These are phyloP conservation scores for Corvus hawaiiensis DNA, from an alignment of 2,113 vertebrate species.

Conservation along the genomic window DNA sequence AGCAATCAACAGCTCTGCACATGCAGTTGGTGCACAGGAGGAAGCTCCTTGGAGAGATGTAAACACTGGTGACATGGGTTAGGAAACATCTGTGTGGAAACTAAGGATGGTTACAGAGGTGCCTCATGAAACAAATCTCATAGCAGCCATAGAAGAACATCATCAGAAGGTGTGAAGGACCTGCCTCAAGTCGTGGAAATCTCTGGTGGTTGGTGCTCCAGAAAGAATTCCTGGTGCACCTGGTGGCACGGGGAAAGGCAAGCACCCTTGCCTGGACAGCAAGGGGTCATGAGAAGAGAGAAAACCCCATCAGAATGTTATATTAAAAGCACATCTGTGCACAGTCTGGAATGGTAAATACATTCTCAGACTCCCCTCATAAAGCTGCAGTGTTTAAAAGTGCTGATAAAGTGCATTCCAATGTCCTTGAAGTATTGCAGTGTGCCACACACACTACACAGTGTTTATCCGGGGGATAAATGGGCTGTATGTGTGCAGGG, in stretches of 20 bases:
- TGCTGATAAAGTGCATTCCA: slow-evolving; percentile 75
- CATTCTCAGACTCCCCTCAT: slow-evolving; percentile 72
- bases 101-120: neutral
- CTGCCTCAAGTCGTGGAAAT: neutral
- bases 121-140: neutral
- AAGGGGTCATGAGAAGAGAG: slow-evolving; percentile 65
- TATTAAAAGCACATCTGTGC: slow-evolving; percentile 73
- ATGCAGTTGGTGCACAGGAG: rapidly evolving
- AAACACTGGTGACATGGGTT: neutral
- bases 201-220: neutral
- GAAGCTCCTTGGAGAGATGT: neutral
- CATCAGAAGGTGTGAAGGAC: neutral
- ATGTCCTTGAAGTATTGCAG: slow-evolving; percentile 26
- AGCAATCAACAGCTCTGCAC: neutral
- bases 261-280: slow-evolving; percentile 25
- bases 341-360: slow-evolving; percentile 63
- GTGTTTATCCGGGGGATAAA: slow-evolving; percentile 25
- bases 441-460: neutral
- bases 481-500: neutral
- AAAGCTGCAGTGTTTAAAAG: slow-evolving; percentile 71
- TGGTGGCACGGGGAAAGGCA: neutral
- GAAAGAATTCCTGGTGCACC: neutral
- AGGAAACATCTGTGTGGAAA: neutral
- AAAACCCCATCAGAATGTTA: slow-evolving; percentile 59
- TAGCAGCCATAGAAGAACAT: neutral